Evolutionary conservation across 1,140 invertebrate species (phyloP).

Genomic region (Panulirus ornatus): DNA sequence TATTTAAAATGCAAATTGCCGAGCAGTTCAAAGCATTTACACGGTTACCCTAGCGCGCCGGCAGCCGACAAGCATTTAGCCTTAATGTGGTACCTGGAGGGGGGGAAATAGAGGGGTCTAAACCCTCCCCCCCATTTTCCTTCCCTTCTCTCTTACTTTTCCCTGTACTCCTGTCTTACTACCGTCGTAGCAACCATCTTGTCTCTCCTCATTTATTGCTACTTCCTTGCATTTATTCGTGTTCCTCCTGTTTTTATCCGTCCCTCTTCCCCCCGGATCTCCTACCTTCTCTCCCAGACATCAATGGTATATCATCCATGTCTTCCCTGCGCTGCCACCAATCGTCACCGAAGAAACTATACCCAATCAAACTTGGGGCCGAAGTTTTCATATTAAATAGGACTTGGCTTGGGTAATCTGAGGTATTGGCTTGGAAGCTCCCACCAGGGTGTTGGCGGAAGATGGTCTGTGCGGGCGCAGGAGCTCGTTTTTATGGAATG

Average conservation of each 20-base stretch:
- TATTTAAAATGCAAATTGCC: slow-evolving; percentile 66
- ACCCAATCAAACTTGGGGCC: slow-evolving; percentile 10
- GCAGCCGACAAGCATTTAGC: slow-evolving; percentile 38
- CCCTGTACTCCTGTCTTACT: background rate
- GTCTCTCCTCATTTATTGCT: background rate
- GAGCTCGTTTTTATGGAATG: too few relatives aligned
- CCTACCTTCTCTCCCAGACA: background rate
- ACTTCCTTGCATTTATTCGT: background rate
- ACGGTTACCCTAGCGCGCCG: slow-evolving; percentile 29
- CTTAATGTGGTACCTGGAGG: slow-evolving; percentile 11
- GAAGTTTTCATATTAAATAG: background rate
- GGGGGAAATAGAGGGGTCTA: background rate
- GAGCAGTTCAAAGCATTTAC: slow-evolving; percentile 61
- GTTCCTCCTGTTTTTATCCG: background rate
- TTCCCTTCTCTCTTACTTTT: background rate
- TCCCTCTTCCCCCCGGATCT: background rate
- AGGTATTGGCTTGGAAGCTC: background rate
- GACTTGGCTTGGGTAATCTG: background rate
- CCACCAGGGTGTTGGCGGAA: background rate
- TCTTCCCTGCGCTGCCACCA: background rate
- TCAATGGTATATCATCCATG: background rate
- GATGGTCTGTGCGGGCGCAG: too few relatives aligned
- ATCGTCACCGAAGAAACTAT: background rate
- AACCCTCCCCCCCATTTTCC: background rate
- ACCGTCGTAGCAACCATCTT: background rate